Evolutionary conservation across 2,113 vertebrate genomes (phyloP), one percentile per base, ranked within the genome.

Genomic region (Phaethornis superciliosus): DNA sequence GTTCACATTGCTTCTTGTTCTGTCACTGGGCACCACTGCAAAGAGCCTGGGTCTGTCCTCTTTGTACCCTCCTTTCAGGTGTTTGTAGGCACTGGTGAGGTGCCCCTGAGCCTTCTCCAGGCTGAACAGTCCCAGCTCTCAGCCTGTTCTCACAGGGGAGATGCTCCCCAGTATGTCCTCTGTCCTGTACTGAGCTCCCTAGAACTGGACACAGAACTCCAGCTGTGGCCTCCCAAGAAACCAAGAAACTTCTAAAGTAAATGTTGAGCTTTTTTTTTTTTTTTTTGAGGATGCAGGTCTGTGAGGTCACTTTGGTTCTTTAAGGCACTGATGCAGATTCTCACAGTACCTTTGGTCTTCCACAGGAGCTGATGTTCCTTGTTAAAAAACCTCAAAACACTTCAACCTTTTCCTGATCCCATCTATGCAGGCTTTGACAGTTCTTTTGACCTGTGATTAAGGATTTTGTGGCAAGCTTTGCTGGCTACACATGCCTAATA

Each of bases 361-460:
- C 10, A 9, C 14, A 20, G 47, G 32, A 79, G 26, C 44, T 62
- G n/a, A 84, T 54, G 32, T 67, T 67, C 23, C 60, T 23, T 58
- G 40, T 82, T 89, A 40, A 49, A 81, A 63, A 68, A 85, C 44
- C 3, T 7, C 15, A 27, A 47, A 56, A 58, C 1, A 2, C 17
- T 88, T 65, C 87, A 90, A 37, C 8, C 0, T 94, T 87, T 93
- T 85, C n/a, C 51, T 85, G 51, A 76, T 89, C 46, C 54, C 42
- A n/a, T 65, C 82, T 58, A 5, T 13, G 22, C 63, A 74, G 68
- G 56, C 44, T 80, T 69, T 90, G 85, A 40, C 22, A 51, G 26
- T 26, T 74, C 59, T 94, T 79, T 87, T 83, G 92, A 74, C 88
- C 76, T 80, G 60, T 88, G 82, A 89, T 93, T 90, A 85, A 81